Conservation (phyloP, 2,797 vertebrate species). For the Jordanella pulchra region DNA sequence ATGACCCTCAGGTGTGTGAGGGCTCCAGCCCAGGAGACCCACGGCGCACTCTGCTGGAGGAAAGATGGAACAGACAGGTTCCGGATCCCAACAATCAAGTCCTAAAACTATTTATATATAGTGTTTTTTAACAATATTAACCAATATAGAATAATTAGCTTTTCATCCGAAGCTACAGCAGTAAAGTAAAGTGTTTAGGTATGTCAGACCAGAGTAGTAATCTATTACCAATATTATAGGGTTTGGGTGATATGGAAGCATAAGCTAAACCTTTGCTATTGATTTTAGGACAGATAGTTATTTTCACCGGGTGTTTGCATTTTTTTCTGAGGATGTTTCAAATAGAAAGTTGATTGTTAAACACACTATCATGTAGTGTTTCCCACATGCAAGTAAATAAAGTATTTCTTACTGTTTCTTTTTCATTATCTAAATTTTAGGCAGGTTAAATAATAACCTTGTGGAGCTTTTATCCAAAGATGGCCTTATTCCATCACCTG, state of each 20-base stretch:
- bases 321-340: not conserved
- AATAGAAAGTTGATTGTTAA: not conserved
- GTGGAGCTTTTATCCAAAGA: slow-evolving; percentile 13
- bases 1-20: too few species aligned
- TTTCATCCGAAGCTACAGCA: not conserved
- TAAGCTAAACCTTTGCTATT: not conserved
- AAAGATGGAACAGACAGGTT: too few species aligned
- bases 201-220: not conserved
- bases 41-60: too few species aligned
- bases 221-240: not conserved
- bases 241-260: not conserved
- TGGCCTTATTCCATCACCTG: slow-evolving; percentile 5
- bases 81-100: too few species aligned
- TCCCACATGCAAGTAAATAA: slow-evolving; percentile 23
- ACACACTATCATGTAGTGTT: not conserved
- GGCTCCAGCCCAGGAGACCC: too few species aligned
- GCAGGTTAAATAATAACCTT: slow-evolving; percentile 7
- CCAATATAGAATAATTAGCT: not conserved
- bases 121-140: not conserved
- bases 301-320: not conserved
- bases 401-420: slow-evolving; percentile 4
- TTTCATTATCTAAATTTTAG: not conserved
- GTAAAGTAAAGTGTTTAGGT: not conserved
- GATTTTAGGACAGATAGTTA: not conserved
- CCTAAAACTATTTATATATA: too few species aligned